Evolutionary conservation across 2,888 invertebrate genomes (phyloP).

Genomic region (Trissonchulus latispiculum): DNA sequence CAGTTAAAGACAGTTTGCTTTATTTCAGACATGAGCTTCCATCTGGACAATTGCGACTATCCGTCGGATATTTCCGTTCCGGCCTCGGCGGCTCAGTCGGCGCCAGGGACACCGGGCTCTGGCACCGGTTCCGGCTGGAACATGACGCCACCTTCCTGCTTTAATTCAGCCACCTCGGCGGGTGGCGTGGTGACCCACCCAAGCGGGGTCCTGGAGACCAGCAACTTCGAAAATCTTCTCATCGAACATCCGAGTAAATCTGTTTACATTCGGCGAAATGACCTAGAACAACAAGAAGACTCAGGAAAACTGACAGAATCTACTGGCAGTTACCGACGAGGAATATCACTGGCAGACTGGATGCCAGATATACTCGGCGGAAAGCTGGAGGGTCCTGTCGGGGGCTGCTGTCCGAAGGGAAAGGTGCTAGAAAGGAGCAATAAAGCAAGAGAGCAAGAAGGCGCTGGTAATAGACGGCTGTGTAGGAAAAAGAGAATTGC

Average conservation of each 20-base stretch:
- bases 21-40: not conserved
- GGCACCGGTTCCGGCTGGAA: conserved; percentile 55
- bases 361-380: not conserved
- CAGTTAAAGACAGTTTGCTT: too few relatives aligned
- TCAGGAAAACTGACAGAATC: too few relatives aligned
- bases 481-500: not conserved
- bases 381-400: not conserved
- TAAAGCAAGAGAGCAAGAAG: conserved; percentile 53
- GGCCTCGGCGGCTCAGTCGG: not conserved
- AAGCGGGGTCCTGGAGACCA: conserved; percentile 55
- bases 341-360: conserved; percentile 2
- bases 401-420: conserved; percentile 49
- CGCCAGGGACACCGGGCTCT: not conserved
- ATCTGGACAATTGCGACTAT: not conserved
- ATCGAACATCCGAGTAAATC: conserved; percentile 67
- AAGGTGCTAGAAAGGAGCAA: conserved; percentile 54
- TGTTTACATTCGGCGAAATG: conserved; percentile 43
- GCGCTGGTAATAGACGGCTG: conserved; percentile 43
- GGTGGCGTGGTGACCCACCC: conserved; percentile 52
- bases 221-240: conserved; percentile 65
- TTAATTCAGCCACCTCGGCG: conserved; percentile 49
- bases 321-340: not conserved
- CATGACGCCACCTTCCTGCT: conserved; percentile 69
- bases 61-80: not conserved
- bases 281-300: not conserved